Conservation (phyloP, 2,797 vertebrate species). For the Rhynchonycteris naso region DNA sequence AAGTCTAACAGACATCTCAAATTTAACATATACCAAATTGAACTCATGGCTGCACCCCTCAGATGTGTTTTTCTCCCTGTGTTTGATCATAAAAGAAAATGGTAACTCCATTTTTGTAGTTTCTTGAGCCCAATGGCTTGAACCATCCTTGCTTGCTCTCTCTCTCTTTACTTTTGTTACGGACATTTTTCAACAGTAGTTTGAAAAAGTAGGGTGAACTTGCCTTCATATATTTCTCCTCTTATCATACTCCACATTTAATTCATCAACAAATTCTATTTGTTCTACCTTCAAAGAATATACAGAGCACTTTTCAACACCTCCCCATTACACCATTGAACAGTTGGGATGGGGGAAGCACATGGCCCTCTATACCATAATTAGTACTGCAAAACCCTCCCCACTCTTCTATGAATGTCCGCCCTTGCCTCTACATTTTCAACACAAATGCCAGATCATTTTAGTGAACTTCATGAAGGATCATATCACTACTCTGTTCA, state of each 20-base stretch:
- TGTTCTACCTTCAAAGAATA: neutral
- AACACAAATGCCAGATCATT: neutral
- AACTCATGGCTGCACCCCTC: neutral
- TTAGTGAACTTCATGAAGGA: neutral
- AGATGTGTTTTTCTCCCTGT: neutral
- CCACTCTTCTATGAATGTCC: neutral
- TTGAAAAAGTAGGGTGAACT: neutral
- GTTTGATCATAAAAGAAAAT: neutral
- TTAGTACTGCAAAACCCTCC: neutral
- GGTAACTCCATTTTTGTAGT: neutral
- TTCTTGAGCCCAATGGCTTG: neutral
- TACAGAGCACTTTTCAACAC: neutral
- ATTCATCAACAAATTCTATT: neutral
- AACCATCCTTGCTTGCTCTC: neutral
- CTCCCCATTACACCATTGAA: neutral
- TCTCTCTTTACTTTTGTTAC: neutral
- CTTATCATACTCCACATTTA: neutral
- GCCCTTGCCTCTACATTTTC: neutral
- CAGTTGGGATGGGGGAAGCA: too few species aligned
- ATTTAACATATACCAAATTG: neutral
- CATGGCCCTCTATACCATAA: neutral
- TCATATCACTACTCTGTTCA: neutral
- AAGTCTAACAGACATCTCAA: neutral
- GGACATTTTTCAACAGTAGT: neutral
- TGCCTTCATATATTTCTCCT: neutral